phyloP scores from a whole-genome alignment of 1,140 invertebrate species.

The Leucophenga varia region DNA sequence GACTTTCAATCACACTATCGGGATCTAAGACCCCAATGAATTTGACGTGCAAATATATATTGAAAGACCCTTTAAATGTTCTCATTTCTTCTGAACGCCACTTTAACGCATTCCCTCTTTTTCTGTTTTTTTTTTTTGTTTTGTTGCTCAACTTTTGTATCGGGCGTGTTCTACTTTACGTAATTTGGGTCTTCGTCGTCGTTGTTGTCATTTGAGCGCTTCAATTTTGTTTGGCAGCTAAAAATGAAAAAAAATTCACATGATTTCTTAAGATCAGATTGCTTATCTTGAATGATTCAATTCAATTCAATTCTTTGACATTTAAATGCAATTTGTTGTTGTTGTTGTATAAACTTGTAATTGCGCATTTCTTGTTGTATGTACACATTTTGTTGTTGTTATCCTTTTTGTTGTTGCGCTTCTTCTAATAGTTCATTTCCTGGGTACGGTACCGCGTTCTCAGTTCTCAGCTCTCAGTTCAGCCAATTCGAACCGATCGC shows the following conservation, averaged over 20 bases:
- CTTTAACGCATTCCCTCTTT: no score
- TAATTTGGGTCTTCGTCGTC: constrained; percentile 17
- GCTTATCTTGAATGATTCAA: constrained; percentile 26
- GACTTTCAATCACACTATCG: no score
- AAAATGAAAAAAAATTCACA: constrained; percentile 47
- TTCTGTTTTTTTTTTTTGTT: background rate
- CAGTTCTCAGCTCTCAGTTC: no score
- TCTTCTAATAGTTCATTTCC: constrained; percentile 54
- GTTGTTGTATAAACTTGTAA: background rate
- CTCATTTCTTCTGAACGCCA: no score
- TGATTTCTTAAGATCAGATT: constrained; percentile 52
- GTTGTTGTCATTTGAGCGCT: constrained; percentile 40
- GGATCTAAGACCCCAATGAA: no score
- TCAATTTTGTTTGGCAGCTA: constrained; percentile 47
- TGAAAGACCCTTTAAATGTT: no score
- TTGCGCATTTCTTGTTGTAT: background rate
- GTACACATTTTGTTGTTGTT: no score
- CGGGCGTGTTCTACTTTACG: constrained; percentile 33
- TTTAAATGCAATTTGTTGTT: no score
- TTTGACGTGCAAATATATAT: no score
- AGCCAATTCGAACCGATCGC: constrained; percentile 12
- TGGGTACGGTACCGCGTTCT: no score
- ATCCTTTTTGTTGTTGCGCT: constrained; percentile 41
- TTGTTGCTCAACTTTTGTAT: constrained; percentile 53
- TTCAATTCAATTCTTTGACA: no score